phyloP scores from a whole-genome alignment of 2,113 vertebrate genomes.

The Pleuronectes platessa region DNA sequence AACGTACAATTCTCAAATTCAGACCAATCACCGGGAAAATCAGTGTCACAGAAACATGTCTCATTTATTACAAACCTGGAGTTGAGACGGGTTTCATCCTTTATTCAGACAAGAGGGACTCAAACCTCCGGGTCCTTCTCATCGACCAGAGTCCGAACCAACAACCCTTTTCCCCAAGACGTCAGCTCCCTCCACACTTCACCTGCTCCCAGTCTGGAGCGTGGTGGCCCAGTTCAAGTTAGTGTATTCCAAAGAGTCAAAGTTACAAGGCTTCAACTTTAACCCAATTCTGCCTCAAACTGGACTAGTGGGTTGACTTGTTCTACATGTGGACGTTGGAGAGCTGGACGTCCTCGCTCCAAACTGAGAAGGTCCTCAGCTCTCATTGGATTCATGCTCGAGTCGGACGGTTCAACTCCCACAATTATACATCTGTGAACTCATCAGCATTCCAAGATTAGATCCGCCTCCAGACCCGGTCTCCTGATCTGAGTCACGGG shows the following conservation, averaged over 20 bases:
- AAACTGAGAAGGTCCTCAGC: background rate
- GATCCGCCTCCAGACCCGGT: background rate
- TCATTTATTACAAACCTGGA: background rate
- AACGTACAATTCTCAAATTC: background rate
- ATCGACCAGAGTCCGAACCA: background rate
- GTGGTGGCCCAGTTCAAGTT: too few species aligned
- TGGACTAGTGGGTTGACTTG: background rate
- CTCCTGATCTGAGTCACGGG: too few species aligned
- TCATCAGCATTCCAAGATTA: background rate
- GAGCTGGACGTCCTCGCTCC: background rate
- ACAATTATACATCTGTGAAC: too few species aligned
- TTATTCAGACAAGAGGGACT: background rate
- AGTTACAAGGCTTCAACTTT: background rate
- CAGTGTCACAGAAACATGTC: background rate
- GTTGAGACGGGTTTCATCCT: background rate
- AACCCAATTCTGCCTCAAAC: background rate
- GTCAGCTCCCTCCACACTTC: too few species aligned
- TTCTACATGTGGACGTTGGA: constrained; percentile 6
- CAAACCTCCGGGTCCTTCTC: background rate
- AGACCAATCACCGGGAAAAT: background rate
- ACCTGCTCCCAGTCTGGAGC: too few species aligned
- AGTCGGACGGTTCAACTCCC: background rate
- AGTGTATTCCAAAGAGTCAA: background rate
- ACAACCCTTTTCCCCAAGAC: background rate
- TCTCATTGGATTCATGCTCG: background rate